Evolutionary conservation across 2,797 vertebrate genomes (phyloP), one percentile per base, ranked within the genome.

Genomic region (Falco cherrug): DNA sequence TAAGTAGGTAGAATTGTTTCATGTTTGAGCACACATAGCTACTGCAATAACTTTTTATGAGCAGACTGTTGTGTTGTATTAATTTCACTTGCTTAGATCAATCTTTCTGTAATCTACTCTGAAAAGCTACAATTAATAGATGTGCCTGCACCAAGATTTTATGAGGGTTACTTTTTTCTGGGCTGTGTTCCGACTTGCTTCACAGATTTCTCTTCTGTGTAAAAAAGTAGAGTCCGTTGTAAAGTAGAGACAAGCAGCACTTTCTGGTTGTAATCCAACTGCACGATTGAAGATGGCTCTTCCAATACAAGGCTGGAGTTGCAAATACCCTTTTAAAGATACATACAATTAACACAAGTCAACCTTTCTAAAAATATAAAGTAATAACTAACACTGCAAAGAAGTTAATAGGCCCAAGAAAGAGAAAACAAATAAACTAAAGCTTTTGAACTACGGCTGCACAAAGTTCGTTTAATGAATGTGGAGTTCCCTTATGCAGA

Each of bases 191-290:
- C 99, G 54, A 99, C 97, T 97, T 99, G 99, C 95, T 98, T 97
- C 76, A 99, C 97, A 4, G 98, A 97, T 88, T 98, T 98, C 84
- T 98, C 99, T 89, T 99, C 99, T 0, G 99, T 99, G 97, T 99
- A 98, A 95, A 99, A 99, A 12, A 99, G 98, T 43, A 99, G 87
- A 47, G 99, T 98, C 29, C 99, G 96, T 78, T 99, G 99, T 45
- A 98, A 94, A 12, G 99, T 99, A 5, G 99, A 99, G 70, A 99
- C 97, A 12, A 99, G 98, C 91, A 99, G 98, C 53, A 99, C 98
- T 90, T 99, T 99, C 96, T 99, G 99, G 96, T 98, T 99, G 94
- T 99, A 99, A 80, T 99, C 99, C 97, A 99, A 86, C 97, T 99
- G 99, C 21, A 99, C 99, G 48, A 99, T 98, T 1, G 98, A 98